A percentile compares a stretch with the other conserved stretches of the same genome.
phyloP scores from a whole-genome alignment of 2,797 vertebrate species.

The Chloroceryle inda region DNA sequence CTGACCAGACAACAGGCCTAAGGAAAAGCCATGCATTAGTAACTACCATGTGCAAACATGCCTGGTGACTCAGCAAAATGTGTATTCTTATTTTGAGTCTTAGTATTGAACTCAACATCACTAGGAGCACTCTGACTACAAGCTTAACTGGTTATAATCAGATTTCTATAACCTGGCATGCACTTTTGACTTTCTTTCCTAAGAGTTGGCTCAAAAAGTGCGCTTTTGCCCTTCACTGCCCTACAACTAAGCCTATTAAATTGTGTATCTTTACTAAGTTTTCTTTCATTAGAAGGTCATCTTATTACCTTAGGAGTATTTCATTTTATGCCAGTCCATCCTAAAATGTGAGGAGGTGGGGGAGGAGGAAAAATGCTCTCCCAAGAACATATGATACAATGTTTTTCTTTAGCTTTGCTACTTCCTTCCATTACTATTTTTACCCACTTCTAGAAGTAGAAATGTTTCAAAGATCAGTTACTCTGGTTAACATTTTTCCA shows the following conservation, averaged over 20 bases:
- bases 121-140: background rate
- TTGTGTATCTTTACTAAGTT: background rate
- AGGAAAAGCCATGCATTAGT: background rate
- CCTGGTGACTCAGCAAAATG: background rate
- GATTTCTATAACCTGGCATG: fast-evolving
- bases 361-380: background rate
- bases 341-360: fast-evolving
- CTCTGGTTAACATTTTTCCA: background rate
- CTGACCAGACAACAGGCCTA: background rate
- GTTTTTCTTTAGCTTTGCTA: background rate
- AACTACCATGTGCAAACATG: background rate
- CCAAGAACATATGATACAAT: fast-evolving
- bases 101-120: background rate
- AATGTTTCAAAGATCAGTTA: background rate
- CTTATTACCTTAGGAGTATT: background rate
- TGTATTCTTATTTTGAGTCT: background rate
- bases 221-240: background rate
- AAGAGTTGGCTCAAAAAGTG: background rate
- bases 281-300: background rate
- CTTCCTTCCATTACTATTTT: background rate
- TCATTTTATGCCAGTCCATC: background rate
- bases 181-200: background rate
- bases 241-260: background rate
- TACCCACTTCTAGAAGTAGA: background rate
- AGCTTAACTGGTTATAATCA: background rate